Percentiles rank a stretch among this genome's conserved stretches.
phyloP scores from a whole-genome alignment of 1,140 invertebrate genomes.

The Myzus persicae region DNA sequence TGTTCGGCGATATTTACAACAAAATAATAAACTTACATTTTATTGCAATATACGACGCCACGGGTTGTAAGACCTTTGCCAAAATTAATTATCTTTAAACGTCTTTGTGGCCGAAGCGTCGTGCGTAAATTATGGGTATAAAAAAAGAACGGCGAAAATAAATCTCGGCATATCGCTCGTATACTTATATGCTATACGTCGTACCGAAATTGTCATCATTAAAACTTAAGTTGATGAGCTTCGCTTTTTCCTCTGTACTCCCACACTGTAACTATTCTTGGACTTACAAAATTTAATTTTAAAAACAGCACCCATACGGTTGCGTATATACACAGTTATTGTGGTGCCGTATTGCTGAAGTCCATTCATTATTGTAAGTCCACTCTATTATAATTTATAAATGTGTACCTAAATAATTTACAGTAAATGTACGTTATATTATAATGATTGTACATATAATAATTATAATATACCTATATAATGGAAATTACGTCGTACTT shows the following conservation, averaged over 20 bases:
- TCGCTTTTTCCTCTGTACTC: neutral
- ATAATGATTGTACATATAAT: no score
- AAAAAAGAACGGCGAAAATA: neutral
- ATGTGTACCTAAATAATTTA: neutral
- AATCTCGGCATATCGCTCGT: neutral
- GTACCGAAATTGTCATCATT: neutral
- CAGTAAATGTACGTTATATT: neutral
- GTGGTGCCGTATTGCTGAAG: neutral
- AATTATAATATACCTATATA: neutral
- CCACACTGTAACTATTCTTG: neutral
- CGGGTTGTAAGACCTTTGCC: neutral
- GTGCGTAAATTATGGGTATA: no score
- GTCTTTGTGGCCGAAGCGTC: neutral
- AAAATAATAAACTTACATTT: neutral
- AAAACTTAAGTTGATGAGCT: neutral
- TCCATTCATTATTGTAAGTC: neutral
- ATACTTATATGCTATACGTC: no score
- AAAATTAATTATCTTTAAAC: neutral
- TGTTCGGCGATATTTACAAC: neutral
- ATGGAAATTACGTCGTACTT: neutral
- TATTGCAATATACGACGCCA: neutral
- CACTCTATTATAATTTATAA: neutral
- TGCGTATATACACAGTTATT: neutral
- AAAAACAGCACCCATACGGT: no score
- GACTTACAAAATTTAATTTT: neutral